Evolutionary conservation across 2,797 vertebrate species (phyloP), one percentile per base, ranked within the genome.

Genomic region (Holocentrus rufus): DNA sequence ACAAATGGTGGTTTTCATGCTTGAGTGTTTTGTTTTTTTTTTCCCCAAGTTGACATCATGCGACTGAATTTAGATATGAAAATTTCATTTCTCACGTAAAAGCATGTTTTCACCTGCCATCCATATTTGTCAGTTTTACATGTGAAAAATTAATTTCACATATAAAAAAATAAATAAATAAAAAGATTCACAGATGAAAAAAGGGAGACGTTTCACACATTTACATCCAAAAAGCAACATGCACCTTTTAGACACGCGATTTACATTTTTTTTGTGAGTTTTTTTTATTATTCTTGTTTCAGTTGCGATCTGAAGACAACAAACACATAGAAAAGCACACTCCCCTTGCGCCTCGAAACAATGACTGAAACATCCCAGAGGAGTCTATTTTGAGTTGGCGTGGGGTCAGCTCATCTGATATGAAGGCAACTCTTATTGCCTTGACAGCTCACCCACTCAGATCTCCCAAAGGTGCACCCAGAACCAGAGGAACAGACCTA

Each of bases 371-470:
- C 56, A 5, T 69, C 63, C 57, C 23, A 49, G 53, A 60, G 50
- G 66, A 85, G 57, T 64, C 61, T 81, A 65, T 88, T 88, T 91
- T 70, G 22, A 73, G 62, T 34, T 65, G 52, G 69, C 79, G 67
- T 34, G 0, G 57, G 86, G 84, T 87, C 81, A 85, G 47, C 71
- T 76, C 82, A 53, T 84, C 69, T 65, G 67, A 60, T 68, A 53
- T 71, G 57, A 73, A 73, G 49, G 59, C 17, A 31, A 56, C 60
- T 63, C 17, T 76, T 77, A 74, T 82, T 85, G 80, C 72, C 70
- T 76, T 88, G 88, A 90, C 85, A 89, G 81, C 73, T 79, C 77
- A 64, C 52, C 75, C 82, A 77, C 80, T 88, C 82, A 79, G 84
- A 72, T 57, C 72, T 85, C 87, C 78, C 84, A 76, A 27, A 66